Conservation (phyloP, 1,140 invertebrate species). For the Ceratitis capitata region DNA sequence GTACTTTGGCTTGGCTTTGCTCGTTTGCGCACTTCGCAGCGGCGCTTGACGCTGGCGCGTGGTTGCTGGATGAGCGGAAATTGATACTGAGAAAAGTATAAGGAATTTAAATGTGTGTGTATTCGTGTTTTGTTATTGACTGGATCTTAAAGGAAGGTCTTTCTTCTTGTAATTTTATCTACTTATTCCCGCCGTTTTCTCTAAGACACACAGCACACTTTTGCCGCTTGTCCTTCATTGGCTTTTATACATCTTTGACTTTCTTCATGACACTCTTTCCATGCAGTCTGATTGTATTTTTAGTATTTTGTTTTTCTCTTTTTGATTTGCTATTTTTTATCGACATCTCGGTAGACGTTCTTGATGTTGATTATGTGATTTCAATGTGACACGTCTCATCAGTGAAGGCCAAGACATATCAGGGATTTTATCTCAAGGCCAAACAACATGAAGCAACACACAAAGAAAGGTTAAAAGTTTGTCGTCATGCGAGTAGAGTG, state of each 20-base stretch:
- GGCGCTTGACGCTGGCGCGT: not conserved
- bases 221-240: not conserved
- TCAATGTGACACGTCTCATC: not conserved
- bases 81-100: not conserved
- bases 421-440: not conserved
- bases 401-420: not conserved
- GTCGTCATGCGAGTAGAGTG: too few species aligned
- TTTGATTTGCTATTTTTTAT: not conserved
- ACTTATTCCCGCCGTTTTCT: not conserved
- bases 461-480: too few species aligned
- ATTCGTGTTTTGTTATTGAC: not conserved
- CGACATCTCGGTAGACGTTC: not conserved
- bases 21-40: not conserved
- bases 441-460: too few species aligned
- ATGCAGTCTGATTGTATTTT: not conserved
- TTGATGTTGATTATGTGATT: conserved; percentile 19
- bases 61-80: not conserved
- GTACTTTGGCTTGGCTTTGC: conserved; percentile 7
- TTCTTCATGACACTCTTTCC: not conserved
- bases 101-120: not conserved
- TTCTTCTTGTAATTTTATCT: not conserved
- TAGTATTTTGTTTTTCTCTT: not conserved
- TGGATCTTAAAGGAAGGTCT: not conserved
- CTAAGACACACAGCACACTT: not conserved
- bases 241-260: not conserved